These are phyloP conservation scores for Tragelaphus buxtoni DNA, from an alignment of 2,113 vertebrate genomes.

Conservation along the genomic window DNA sequence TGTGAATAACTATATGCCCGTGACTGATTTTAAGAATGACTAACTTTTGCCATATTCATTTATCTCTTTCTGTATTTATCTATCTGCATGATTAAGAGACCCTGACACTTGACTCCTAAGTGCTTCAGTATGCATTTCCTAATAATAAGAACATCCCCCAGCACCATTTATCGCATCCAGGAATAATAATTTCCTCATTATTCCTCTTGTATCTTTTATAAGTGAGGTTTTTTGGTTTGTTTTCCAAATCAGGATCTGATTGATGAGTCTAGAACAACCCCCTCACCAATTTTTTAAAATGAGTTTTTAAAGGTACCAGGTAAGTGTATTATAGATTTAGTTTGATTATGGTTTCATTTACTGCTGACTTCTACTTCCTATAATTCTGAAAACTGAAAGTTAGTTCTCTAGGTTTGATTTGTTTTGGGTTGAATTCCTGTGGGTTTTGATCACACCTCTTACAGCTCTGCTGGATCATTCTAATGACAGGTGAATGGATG, in stretches of 20 bases:
- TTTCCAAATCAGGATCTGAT: neutral
- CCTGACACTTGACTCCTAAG: neutral
- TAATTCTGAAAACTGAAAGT: neutral
- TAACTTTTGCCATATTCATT: neutral
- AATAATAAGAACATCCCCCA: neutral
- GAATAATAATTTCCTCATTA: neutral
- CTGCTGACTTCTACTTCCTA: neutral
- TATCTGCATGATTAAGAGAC: neutral
- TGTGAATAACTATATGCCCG: neutral
- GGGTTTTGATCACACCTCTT: neutral
- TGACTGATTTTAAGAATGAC: neutral
- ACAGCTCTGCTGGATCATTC: neutral
- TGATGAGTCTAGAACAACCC: neutral
- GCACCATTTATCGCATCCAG: neutral
- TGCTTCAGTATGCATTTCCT: neutral
- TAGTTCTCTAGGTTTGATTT: neutral
- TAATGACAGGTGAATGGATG: neutral
- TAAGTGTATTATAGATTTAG: neutral
- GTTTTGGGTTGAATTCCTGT: neutral
- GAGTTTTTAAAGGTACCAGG: neutral
- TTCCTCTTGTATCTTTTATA: neutral
- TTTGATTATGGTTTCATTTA: neutral
- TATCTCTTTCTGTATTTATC: neutral
- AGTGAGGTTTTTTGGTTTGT: neutral
- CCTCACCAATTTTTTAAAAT: neutral